Evolutionary conservation across 2,113 vertebrate genomes (phyloP), one percentile per base, ranked within the genome.

Genomic region (Condylura cristata): DNA sequence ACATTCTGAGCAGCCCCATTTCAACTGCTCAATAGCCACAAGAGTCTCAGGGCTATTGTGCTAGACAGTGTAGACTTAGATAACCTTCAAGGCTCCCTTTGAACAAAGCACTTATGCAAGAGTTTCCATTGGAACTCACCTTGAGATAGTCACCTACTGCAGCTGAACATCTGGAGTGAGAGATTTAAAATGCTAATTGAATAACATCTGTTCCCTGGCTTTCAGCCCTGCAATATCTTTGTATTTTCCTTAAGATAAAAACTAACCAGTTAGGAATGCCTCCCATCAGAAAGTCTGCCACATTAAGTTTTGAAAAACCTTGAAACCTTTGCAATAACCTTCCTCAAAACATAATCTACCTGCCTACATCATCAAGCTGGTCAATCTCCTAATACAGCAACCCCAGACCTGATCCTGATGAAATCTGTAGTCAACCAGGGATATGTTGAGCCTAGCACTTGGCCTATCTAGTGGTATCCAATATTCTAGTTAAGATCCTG

Each of bases 171-270:
- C 91, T 91, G 70, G 79, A 82, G 32, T 71, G 39, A 93, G 74
- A 81, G 58, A 89, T 66, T 93, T 84, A 83, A 92, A 89, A 95
- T 66, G 65, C 70, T 79, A 78, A 92, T 85, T 79, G 80, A 89
- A 86, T 89, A 71, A 83, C 63, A 86, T 79, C 86, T 46, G 70
- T 48, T 93, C 41, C 51, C 46, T 30, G 48, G 37, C 46, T 48
- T 51, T 17, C 32, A 83, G 60, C 32, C 72, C 44, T 48, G 13
- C 16, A 75, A 18, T 24, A 88, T 16, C 65, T 83, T 82, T 34
- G 60, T 24, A 78, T 79, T 94, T 90, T 70, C 63, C 34, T 94
- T 76, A 94, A 70, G 84, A 91, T 79, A 61, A 81, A 94, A 70
- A 87, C 56, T 53, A 81, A 79, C 26, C 9, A 92, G 22, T 89